These are phyloP conservation scores for Nymphalis urticae DNA, from an alignment of 2,888 invertebrate genomes.

Conservation along the genomic window DNA sequence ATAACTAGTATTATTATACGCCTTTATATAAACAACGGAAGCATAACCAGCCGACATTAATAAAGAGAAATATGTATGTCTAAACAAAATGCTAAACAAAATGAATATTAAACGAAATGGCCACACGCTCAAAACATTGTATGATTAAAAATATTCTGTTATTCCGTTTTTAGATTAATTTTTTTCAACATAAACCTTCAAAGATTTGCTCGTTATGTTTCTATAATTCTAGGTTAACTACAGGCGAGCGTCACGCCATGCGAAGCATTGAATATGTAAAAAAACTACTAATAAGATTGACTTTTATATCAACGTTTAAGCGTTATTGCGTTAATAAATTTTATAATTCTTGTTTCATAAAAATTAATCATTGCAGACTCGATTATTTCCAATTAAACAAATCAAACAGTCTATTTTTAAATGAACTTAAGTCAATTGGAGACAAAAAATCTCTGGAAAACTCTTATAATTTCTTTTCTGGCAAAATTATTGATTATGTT, in stretches of 20 bases:
- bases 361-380: too few relatives aligned
- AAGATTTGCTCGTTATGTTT: constrained; percentile 69
- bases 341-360: neutral
- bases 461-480: too few relatives aligned
- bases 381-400: too few relatives aligned
- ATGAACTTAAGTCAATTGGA: too few relatives aligned
- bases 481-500: too few relatives aligned
- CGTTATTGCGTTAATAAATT: neutral
- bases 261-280: constrained; percentile 30
- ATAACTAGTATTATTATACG: too few relatives aligned
- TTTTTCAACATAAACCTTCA: constrained; percentile 67
- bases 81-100: neutral
- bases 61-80: too few relatives aligned
- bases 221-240: constrained; percentile 66
- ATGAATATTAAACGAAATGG: constrained; percentile 18
- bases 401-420: too few relatives aligned
- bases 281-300: constrained; percentile 5
- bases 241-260: constrained; percentile 62
- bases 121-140: constrained; percentile 18
- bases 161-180: constrained; percentile 53
- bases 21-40: too few relatives aligned
- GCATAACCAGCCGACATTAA: too few relatives aligned
- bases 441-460: too few relatives aligned
- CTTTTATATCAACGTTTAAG: neutral
- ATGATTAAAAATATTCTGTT: constrained; percentile 23